Evolutionary conservation across 2,113 vertebrate genomes (phyloP).

Genomic region (Rhadina sibilatrix): DNA sequence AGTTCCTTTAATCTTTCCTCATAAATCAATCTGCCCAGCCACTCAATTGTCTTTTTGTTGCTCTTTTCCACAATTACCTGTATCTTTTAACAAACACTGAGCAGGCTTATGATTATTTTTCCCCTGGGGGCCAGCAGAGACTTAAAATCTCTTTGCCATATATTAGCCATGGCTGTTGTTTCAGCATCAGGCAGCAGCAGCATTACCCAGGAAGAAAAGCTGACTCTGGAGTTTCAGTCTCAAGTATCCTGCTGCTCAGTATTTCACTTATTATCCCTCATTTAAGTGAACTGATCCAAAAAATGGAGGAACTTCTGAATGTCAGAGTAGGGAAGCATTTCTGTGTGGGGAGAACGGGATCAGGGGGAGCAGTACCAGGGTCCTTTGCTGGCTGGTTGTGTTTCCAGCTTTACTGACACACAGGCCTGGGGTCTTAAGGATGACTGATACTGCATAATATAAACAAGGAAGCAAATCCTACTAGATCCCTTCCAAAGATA

Average conservation of each 20-base stretch:
- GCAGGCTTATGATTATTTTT: constrained; percentile 5
- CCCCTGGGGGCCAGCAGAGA: background rate
- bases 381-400: background rate
- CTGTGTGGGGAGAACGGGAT: background rate
- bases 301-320: background rate
- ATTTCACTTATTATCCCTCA: background rate
- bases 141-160: background rate
- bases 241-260: background rate
- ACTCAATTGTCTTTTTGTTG: constrained; percentile 35
- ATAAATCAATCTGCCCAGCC: constrained; percentile 47
- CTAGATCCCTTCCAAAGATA: constrained; percentile 40
- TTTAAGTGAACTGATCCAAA: background rate
- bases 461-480: constrained; percentile 23
- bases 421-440: background rate
- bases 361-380: background rate
- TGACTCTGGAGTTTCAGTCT: background rate
- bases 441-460: background rate
- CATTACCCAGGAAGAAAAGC: background rate
- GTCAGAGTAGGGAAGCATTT: background rate
- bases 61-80: constrained; percentile 20
- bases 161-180: background rate
- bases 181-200: background rate
- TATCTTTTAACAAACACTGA: constrained; percentile 16
- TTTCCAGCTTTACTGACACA: background rate
- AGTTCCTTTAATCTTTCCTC: constrained; percentile 60